Base-by-base conservation (phyloP, 2,888 invertebrate genomes). In the Quadroppia sp. region DNA sequence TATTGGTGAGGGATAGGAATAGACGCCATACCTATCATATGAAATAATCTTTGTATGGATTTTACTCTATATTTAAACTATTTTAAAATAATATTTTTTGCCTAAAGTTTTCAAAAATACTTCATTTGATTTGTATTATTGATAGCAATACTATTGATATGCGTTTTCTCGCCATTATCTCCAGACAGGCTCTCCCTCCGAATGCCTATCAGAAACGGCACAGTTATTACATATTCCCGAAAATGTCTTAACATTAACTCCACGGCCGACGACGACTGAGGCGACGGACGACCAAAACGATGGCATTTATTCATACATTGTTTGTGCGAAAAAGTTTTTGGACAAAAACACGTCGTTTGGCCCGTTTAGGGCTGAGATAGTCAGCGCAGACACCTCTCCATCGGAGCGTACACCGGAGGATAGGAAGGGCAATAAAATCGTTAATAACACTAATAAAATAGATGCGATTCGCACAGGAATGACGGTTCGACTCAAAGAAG, bases 401-500 rank as follows among this genome's bases (percentile, higher is more conserved):
- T 59, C 28, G 30, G 11, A 25, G 28, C 50, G n/a, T 7, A n/a
- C 59, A 59, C 11, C 15, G 17, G 28, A 59, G n/a, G 23, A 56
- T 11, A 28, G 30, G 28, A 28, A 25, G 1, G 17, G 59, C 28
- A 30, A 59, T 30, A 28, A 59, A 30, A 28, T 30, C 6, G 17
- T 30, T 30, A 30, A 59, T 59, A 59, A 59, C 30, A 28, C 17
- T n/a, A 28, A 59, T 59, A 59, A 59, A 59, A 59, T 28, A 11
- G 25, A 30, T 28, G 20, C 2, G 1, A 50, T 7, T n/a, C 20
- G 20, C 50, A 20, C 50, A 50, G 28, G 28, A 30, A 25, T 59
- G 59, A 59, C 59, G 28, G 59, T 59, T 28, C 59, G 20, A 13
- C n/a, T 76, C 40, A 74, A 64, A 25, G 75, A 77, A 7, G 77